A percentile compares a stretch with the other conserved stretches of the same genome.
Conservation (phyloP, 2,888 invertebrate species). For the Sicus ferrugineus region DNA sequence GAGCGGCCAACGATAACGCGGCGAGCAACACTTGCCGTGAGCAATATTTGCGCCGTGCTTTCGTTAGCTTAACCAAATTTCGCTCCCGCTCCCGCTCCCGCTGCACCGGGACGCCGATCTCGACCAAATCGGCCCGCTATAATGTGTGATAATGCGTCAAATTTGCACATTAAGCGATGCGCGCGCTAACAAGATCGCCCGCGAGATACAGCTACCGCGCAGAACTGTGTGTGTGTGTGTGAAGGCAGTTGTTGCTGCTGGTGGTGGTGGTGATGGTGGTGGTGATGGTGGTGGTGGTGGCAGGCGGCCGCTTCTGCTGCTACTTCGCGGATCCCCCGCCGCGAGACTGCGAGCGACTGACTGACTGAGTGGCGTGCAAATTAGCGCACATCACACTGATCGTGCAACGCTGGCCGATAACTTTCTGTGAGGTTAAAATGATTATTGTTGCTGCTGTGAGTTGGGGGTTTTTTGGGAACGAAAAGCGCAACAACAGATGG, state of each 20-base stretch:
- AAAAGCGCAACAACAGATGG: not conserved
- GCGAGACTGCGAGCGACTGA: no score
- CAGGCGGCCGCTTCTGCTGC: not conserved
- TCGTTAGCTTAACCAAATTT: not conserved
- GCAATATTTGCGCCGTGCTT: not conserved
- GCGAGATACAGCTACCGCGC: constrained; percentile 9
- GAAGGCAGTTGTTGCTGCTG: constrained; percentile 6
- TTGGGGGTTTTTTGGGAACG: not conserved
- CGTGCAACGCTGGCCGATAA: not conserved
- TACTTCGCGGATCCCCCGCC: no score
- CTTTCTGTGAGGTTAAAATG: no score
- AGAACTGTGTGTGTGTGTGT: constrained; percentile 2
- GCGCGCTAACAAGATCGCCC: constrained; percentile 4
- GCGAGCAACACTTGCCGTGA: not conserved
- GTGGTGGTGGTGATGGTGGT: not conserved
- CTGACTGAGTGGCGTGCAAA: constrained; percentile 23
- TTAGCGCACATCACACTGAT: constrained; percentile 28
- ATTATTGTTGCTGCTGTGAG: not conserved
- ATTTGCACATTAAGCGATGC: constrained; percentile 36
- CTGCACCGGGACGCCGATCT: not conserved
- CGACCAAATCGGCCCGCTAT: constrained; percentile 1
- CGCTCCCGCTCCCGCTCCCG: no score
- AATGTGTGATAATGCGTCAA: constrained; percentile 38
- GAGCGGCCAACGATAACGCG: not conserved
- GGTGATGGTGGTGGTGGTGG: no score